These are phyloP conservation scores for Astyanax mexicanus DNA, from an alignment of 2,797 vertebrate genomes.

Conservation along the genomic window DNA sequence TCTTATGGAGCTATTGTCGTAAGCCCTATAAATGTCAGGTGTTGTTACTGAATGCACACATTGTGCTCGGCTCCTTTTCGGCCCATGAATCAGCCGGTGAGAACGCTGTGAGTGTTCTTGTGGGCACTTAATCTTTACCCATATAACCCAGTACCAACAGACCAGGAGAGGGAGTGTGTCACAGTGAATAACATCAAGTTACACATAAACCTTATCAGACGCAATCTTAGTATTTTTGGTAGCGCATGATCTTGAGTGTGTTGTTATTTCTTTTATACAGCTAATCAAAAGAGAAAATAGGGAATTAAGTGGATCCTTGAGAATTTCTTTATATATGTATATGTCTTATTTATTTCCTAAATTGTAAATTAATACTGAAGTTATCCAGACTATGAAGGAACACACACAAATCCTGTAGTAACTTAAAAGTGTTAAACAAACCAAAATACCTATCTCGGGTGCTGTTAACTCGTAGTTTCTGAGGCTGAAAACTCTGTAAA, in stretches of 20 bases:
- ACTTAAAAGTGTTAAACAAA: too few relatives aligned
- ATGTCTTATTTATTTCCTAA: too few relatives aligned
- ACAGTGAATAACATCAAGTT: background rate
- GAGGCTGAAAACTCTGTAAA: too few relatives aligned
- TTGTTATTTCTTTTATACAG: background rate
- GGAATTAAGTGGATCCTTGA: too few relatives aligned
- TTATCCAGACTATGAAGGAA: too few relatives aligned
- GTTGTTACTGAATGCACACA: conserved; percentile 36
- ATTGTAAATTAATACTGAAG: too few relatives aligned
- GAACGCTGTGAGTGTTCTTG: background rate
- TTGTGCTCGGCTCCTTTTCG: conserved; percentile 30
- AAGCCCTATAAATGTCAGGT: conserved; percentile 43
- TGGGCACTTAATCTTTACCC: background rate
- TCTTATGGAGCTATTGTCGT: conserved; percentile 49
- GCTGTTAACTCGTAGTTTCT: too few relatives aligned
- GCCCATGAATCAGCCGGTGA: conserved; percentile 21
- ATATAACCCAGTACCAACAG: background rate
- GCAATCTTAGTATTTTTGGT: background rate
- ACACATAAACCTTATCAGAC: background rate
- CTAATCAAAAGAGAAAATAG: too few relatives aligned
- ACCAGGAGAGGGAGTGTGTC: background rate
- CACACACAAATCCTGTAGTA: too few relatives aligned
- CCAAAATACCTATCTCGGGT: too few relatives aligned
- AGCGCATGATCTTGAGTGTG: background rate
- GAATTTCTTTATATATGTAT: too few relatives aligned